Evolutionary conservation across 2,888 invertebrate genomes (phyloP).

Genomic region (Prenolepis imparis): DNA sequence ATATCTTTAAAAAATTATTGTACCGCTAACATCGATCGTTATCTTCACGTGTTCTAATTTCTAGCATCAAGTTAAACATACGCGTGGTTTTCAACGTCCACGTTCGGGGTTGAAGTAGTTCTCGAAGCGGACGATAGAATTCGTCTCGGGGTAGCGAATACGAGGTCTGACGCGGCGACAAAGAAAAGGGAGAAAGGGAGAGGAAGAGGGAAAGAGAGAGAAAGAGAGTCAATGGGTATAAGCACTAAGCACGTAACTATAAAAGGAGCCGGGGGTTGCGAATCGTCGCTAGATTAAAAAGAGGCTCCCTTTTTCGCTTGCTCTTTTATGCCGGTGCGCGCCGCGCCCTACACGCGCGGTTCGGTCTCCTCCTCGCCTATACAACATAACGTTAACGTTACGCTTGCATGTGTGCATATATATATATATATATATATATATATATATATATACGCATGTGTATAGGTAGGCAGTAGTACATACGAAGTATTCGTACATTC

Average conservation of each 20-base stretch:
- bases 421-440: conserved; percentile 5
- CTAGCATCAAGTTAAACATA: conserved; percentile 9
- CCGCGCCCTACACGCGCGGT: conserved; percentile 75
- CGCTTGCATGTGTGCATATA: conserved; percentile 40
- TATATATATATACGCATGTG: not conserved
- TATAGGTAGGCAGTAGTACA: not conserved
- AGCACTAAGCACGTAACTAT: conserved; percentile 84
- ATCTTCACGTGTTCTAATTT: not conserved
- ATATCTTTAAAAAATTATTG: not conserved
- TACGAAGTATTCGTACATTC: conserved; percentile 56
- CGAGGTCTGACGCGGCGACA: conserved; percentile 62
- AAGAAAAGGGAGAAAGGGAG: conserved; percentile 53
- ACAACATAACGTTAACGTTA: conserved; percentile 53
- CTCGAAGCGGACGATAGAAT: conserved; percentile 55
- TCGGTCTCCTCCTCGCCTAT: conserved; percentile 58
- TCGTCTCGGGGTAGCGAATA: conserved; percentile 47
- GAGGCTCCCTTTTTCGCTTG: conserved; percentile 85
- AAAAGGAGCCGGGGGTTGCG: conserved; percentile 84
- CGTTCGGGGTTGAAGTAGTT: conserved; percentile 24
- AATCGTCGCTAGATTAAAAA: conserved; percentile 86
- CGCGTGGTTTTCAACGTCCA: conserved; percentile 18
- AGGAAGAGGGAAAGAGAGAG: conserved; percentile 54
- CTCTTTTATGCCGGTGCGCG: conserved; percentile 83
- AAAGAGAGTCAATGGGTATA: conserved; percentile 80
- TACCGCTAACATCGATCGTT: not conserved